Evolutionary conservation across 2,797 vertebrate genomes (phyloP), one percentile per base, ranked within the genome.

Genomic region (Tadarida brasiliensis): DNA sequence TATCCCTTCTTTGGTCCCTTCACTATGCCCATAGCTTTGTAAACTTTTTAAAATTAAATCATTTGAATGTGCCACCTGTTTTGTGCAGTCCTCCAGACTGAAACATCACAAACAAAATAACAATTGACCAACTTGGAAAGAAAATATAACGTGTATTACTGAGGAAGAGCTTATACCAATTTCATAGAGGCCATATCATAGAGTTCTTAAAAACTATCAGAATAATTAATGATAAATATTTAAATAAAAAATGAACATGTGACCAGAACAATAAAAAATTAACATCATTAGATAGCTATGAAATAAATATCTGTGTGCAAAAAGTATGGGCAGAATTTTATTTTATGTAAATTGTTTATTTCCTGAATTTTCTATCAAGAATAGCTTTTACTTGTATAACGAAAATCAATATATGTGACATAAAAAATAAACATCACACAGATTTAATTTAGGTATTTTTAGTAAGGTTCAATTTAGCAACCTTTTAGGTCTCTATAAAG

Each of bases 41-140:
- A 92, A 96, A 96, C 57, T 85, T 74, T 94, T 92, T 49, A 56
- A 96, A 95, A 94, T 94, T 94, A 96, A 96, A 80, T 30, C n/a
- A 57, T 71, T 84, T 85, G n/a, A 20, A 49, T 49, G 9, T 7
- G 17, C 96, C 96, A 97, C 97, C 97, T 97, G 97, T 71, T 95
- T 85, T 82, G 16, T 73, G 20, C 57, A 81, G 24, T 91, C 70
- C 61, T 71, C 68, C 15, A 2, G 15, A 57, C 39, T 9, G 19
- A 90, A 94, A 87, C 17, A 81, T 82, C 44, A 84, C 61, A 92
- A 84, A 19, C 51, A 63, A 82, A 92, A 63, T 14, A 89, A 87
- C 90, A 96, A 92, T 80, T 24, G 44, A 86, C 65, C 81, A 85
- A 82, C 30, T 70, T 63, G 33, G 65, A 93, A 94, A 94, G 74